Percentiles rank a stretch among this genome's conserved stretches.
phyloP scores from a whole-genome alignment of 2,797 vertebrate species.

The Microctenopoma steveboyesi region DNA sequence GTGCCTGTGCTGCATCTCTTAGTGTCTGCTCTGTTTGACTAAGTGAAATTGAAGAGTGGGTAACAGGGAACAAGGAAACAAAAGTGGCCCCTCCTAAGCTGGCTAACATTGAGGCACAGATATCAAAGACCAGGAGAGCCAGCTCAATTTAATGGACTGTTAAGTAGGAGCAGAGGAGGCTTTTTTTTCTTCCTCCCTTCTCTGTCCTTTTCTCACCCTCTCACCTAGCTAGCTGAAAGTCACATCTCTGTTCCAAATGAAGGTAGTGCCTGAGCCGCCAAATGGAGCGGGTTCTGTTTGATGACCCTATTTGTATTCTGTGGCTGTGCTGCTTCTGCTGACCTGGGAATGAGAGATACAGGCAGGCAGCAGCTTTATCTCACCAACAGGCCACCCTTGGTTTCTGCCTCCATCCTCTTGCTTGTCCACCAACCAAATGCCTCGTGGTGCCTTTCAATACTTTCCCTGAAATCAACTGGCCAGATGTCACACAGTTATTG shows the following conservation, averaged over 20 bases:
- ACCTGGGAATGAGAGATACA: constrained; percentile 76
- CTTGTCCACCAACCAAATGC: constrained; percentile 39
- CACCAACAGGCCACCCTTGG: constrained; percentile 69
- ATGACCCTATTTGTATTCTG: constrained; percentile 80
- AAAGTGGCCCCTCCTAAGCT: constrained; percentile 33
- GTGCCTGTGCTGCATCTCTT: constrained; percentile 17
- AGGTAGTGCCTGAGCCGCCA: constrained; percentile 57
- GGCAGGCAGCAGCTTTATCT: constrained; percentile 73
- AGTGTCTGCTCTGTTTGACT: constrained; percentile 33
- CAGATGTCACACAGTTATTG: constrained; percentile 67
- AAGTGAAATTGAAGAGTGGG: constrained; percentile 48
- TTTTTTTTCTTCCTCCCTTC: constrained; percentile 15
- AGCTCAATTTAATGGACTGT: constrained; percentile 70
- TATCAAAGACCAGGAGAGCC: constrained; percentile 67
- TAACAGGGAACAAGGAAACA: constrained; percentile 40
- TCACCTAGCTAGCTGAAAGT: constrained; percentile 44
- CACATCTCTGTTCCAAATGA: constrained; percentile 65
- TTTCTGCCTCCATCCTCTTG: constrained; percentile 44
- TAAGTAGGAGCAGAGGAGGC: constrained; percentile 48
- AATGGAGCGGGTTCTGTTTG: constrained; percentile 65
- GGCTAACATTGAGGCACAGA: constrained; percentile 53
- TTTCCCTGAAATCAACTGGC: constrained; percentile 47
- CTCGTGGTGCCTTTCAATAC: constrained; percentile 58
- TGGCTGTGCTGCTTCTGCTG: constrained; percentile 61
- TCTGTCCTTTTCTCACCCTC: constrained; percentile 19